Evolutionary conservation across 1,140 invertebrate genomes (phyloP), one percentile per base, ranked within the genome.

Genomic region (Epicauta chinensis): DNA sequence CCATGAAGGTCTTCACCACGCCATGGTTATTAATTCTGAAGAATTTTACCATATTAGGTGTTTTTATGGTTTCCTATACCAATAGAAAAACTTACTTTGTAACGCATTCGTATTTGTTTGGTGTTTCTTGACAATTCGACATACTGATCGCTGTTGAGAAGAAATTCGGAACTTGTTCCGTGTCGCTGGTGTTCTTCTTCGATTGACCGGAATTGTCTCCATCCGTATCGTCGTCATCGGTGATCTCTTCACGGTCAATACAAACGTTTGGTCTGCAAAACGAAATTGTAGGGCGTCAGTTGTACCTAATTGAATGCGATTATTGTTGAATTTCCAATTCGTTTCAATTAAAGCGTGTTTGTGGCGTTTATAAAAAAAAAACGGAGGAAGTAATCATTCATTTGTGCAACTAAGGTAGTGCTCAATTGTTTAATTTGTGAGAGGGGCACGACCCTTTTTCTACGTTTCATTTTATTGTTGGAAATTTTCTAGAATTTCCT

Each of bases 101-200:
- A 7, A 72, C 71, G 56, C 80, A 81, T 56, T 75, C 70, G 59
- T 81, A 77, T 65, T 77, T 76, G 42, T 73, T 72, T n/a, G 73
- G 67, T 29, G 73, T 73, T 55, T 80, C 73, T 14, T 68, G 68
- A 51, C 80, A 81, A 37, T 70, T 77, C 40, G 68, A 80, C 38
- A 74, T 69, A 62, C 72, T 72, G 65, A 67, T 73, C 57, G 69
- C 70, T 57, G 65, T 74, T 53, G 55, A 68, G 63, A 64, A 74
- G 63, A 55, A 71, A 60, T 57, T 54, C 51, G 61, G 31, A 39
- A 37, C 52, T 46, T 51, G 35, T 35, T 47, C 49, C 14, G 46
- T 51, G 16, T 49, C 51, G 58, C 55, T 43, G 42, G 66, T 66
- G 52, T 67, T 67, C 64, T 66, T 69, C 57, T 55, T 66, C 6